phyloP scores from a whole-genome alignment of 2,888 invertebrate species.

The Protonemura montana region DNA sequence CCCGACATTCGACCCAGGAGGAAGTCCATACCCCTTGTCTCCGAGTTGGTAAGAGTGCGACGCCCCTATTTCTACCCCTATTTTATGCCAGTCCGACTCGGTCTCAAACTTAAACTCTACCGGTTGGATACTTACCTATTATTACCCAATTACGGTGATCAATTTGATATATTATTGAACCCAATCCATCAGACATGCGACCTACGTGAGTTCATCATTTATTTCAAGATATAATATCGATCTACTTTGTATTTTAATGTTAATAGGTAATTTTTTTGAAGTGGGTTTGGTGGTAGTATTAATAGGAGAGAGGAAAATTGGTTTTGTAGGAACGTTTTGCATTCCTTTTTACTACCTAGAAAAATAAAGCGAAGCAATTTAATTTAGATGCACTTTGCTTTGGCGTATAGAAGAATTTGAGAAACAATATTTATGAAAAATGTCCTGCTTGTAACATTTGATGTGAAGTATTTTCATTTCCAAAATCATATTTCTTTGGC shows the following conservation, averaged over 20 bases:
- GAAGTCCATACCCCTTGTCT: slow-evolving; percentile 97
- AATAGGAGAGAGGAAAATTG: not conserved
- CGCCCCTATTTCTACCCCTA: not conserved
- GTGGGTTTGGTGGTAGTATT: not conserved
- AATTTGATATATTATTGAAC: slow-evolving; percentile 9
- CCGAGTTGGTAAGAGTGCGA: slow-evolving; percentile 90
- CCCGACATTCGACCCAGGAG: slow-evolving; percentile 96
- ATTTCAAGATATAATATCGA: not conserved
- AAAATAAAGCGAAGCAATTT: not conserved
- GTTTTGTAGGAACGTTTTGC: not conserved
- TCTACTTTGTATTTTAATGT: slow-evolving; percentile 18
- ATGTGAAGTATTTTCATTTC: not conserved
- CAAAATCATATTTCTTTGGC: not conserved
- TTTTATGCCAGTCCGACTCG: not conserved
- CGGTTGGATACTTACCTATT: not conserved
- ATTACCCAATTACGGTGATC: not conserved
- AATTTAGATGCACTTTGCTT: not conserved
- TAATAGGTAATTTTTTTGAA: not conserved
- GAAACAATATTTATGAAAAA: slow-evolving; percentile 7
- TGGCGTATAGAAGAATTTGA: not conserved
- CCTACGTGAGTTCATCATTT: not conserved
- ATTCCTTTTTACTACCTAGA: not conserved
- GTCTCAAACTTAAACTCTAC: not conserved
- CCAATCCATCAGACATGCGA: not conserved
- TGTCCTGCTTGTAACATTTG: not conserved